Base-by-base conservation (phyloP, 2,113 vertebrate genomes). In the Taurulus bubalis region DNA sequence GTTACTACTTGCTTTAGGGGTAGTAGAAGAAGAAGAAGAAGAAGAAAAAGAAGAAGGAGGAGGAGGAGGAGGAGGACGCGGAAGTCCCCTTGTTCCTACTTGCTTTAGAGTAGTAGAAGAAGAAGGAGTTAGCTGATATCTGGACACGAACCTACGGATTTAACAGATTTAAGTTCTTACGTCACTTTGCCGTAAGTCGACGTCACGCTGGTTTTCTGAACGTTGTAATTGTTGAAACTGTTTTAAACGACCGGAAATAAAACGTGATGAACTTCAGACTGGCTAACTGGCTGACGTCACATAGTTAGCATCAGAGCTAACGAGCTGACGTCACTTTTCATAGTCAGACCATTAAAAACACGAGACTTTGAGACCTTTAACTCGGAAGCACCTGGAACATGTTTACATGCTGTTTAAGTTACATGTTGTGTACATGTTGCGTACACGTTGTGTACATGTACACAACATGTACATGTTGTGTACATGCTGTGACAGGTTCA, bases 151-250 rank as follows among this genome's bases (percentile, higher is more conserved):
- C 1, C 45, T 6, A 12, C 7, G 24, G 2, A 40, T 34, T 78
- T 0, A 38, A 12, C 7, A 20, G 2, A 40, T 34, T 78, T 0
- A 38, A 64, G 9, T 45, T 15, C 26, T 55, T 16, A 30, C 59
- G 40, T 75, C 66, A 49, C 24, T 53, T 28, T 45, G 36, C n/a
- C 14, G 89, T 87, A 71, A 89, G 85, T 84, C 1, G 10, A 34
- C 65, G 24, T 62, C 15, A 18, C 8, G 8, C 49, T 40, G 36
- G 2, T 38, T 24, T 77, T 56, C 16, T 34, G 9, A 20, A 16
- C 7, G 18, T 51, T 74, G 53, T 4, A 74, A 62, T 2, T 20
- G 24, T 8, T 28, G 0, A 7, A 3, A 4, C 12, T 42, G 12
- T 42, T 42, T 42, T 42, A 42, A 42, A 12, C 40, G 2, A 45